Base-by-base conservation (phyloP, 1,140 invertebrate genomes). In the Pseudoatta argentina region DNA sequence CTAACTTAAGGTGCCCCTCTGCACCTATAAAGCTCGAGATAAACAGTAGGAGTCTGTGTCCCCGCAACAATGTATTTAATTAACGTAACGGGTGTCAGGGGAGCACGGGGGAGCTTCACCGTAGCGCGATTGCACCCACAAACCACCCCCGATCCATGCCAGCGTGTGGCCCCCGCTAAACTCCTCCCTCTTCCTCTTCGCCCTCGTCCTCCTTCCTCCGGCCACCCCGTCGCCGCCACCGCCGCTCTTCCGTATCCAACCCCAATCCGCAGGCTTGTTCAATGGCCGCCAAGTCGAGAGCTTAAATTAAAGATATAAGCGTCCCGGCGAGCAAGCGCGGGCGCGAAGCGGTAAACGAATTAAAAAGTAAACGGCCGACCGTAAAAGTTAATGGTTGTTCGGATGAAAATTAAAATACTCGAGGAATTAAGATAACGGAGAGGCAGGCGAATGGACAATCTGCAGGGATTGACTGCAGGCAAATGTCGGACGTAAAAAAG, bases 41-140 rank as follows among this genome's bases (percentile, higher is more conserved):
- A 91, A 90, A 92, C 88, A 89, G 88, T 91, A 88, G 89, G 72
- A 89, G 91, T 88, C 88, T 91, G 92, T 93, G 94, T 95, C 94
- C 94, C 95, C 94, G 91, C 94, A 95, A 95, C 94, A 95, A 95
- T 95, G 95, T 95, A 95, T 95, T 95, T 95, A 95, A 95, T 95
- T 95, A 95, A 95, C 93, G 95, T 94, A 94, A 95, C 94, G 93
- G 93, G 91, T 94, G 91, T 91, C 94, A 90, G 86, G 94, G 94
- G 94, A 95, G 89, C 76, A 78, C 76, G 75, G 91, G 87, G 89
- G 77, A 71, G 72, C 87, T 92, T 89, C 88, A 91, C 91, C 86
- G 91, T 93, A 92, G 91, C 93, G 93, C 93, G 93, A 95, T 94
- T 94, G 94, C 93, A 92, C 91, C 92, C 91, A 82, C 91, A 91